Conservation (phyloP, 2,113 vertebrate species). For the Orientallactaga bullata region DNA sequence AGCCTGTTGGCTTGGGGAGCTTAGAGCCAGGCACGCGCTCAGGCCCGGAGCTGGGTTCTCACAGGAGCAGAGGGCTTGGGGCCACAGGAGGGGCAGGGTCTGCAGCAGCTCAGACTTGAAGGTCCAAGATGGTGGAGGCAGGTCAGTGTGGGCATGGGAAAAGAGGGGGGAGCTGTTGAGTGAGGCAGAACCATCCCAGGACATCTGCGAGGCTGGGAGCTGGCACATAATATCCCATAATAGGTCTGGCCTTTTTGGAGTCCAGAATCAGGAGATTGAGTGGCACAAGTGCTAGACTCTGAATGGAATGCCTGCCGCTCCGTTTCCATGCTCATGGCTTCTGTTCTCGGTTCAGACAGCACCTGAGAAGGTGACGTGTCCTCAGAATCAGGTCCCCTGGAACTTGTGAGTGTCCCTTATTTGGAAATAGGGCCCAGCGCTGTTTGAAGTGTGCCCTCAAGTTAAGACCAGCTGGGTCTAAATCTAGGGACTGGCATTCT, state of each 20-base stretch:
- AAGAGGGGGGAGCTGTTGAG: not conserved
- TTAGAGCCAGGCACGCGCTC: not conserved
- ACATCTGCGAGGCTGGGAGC: conserved; percentile 2
- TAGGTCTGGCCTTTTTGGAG: conserved; percentile 4
- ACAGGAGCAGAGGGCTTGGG: not conserved
- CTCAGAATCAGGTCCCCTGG: too few species aligned
- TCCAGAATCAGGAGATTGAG: not conserved
- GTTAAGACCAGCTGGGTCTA: not conserved
- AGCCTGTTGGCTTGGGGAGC: not conserved
- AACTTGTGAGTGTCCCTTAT: not conserved
- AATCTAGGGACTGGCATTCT: too few species aligned
- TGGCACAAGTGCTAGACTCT: not conserved
- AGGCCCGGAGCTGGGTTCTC: not conserved
- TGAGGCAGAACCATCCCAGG: not conserved
- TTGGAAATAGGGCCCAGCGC: not conserved
- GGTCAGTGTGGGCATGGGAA: not conserved
- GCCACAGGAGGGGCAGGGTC: not conserved
- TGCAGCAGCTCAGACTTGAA: not conserved
- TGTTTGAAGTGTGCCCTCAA: too few species aligned
- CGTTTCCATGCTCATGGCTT: not conserved
- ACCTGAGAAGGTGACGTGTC: not conserved
- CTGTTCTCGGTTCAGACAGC: not conserved
- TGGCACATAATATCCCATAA: conserved; percentile 25
- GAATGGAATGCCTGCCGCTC: not conserved
- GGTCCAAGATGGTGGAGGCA: not conserved